Base-by-base conservation (phyloP, 1,140 invertebrate species). In the Trigoniulus corallinus region DNA sequence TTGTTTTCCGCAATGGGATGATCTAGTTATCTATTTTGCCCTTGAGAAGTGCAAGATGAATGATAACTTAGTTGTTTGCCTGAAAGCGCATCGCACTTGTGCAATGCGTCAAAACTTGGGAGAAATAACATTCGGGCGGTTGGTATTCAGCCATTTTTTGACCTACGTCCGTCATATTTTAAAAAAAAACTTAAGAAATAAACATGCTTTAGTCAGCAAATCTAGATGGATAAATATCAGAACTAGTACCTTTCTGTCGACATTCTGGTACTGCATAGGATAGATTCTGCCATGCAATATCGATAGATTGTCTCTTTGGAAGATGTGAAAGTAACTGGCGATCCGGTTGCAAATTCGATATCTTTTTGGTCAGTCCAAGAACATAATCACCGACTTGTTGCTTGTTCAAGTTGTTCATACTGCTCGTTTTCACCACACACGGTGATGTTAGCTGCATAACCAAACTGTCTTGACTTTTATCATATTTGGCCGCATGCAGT, bases 261-360 rank as follows among this genome's bases (percentile, higher is more conserved):
- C 84, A 83, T 58, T 86, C 83, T 47, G 82, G 80, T 13, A 91
- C 83, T 21, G 82, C 83, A 67, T 88, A 91, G 10, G 81, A 80
- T 27, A 91, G 72, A 61, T 88, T 78, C 47, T 74, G 75, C 67
- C 89, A 92, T 67, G 86, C 80, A 53, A 92, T 85, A 64, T 89
- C 83, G 27, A 91, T 83, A 42, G 84, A 82, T 25, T 83, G 83
- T 42, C 84, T 73, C 59, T 83, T 81, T 1, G 82, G 80, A 45
- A 89, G 70, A 62, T 85, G 81, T 40, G 80, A 81, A 51, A 88
- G 67, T 26, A 79, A 65, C 20, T 45, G 37, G 3, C 50, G 7
- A 4, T 51, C 50, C 3, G 43, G 46, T 22, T 51, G 50, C n/a
- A 7, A 45, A 34, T 51, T 51, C 4, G 42, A 43, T 2, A 51